Base-by-base conservation (phyloP, 2,888 invertebrate species). In the Epistrophe eligans region DNA sequence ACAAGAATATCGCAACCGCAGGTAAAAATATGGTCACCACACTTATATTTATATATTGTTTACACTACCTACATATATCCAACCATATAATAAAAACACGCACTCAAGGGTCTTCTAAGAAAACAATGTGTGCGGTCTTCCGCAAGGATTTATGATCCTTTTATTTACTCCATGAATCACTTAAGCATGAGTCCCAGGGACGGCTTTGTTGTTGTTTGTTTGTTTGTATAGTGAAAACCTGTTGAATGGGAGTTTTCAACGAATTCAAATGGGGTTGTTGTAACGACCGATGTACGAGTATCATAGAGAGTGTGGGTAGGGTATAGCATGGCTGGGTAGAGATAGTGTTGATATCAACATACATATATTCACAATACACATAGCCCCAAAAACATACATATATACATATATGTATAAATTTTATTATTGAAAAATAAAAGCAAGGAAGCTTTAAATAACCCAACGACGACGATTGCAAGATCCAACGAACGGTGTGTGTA, bases 71-170 rank as follows among this genome's bases (percentile, higher is more conserved):
- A 48, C 15, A 24, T 62, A 55, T 38, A 35, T 32, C 71, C 13
- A 45, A 58, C n/a, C 45, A 19, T 40, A 72, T 48, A 70, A 58
- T 48, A 70, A 58, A 62, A 35, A 70, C 81, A 77, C 85, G 81
- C 81, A 85, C 77, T 79, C 57, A 48, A 76, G 73, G 85, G 62
- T 73, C 72, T 71, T 67, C 67, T 48, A 79, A 83, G 76, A 87
- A 83, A 87, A 83, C 87, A 83, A 87, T 87, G 79, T 87, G 87
- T 87, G 82, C 72, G 83, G 87, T 87, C 87, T 87, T 76, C 76
- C 82, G 87, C 71, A 87, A 87, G 87, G 83, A 87, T 87, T 87
- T 87, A 87, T 87, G 87, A 87, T 87, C 87, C 87, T 87, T 83
- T 87, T 87, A 87, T 87, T 87, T 87, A 87, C 87, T 87, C 60